Evolutionary conservation across 64 coral and sea anemone genomes (phyloP).

Genomic region (Stylophora pistillata): DNA sequence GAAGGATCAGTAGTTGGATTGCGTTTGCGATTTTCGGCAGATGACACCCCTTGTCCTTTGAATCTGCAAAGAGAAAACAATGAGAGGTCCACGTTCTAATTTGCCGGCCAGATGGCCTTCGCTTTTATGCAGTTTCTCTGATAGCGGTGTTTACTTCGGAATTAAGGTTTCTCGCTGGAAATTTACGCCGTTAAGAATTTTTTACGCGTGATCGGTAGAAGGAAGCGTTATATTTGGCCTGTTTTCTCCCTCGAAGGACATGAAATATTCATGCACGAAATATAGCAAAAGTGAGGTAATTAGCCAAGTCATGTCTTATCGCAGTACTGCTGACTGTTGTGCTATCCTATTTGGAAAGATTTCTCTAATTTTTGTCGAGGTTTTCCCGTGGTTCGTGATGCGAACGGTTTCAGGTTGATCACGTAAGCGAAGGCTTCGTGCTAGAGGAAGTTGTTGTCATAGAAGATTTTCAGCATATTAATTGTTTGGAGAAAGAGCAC

Average conservation of each 20-base stretch:
- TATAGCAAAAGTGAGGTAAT: conserved; percentile 95
- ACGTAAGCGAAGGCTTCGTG: conserved; percentile 63
- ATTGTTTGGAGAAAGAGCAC: conserved; percentile 38
- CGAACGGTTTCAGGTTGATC: conserved; percentile 2
- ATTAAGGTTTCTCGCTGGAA: conserved; percentile 25
- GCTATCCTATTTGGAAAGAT: conserved; percentile 38
- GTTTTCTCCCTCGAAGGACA: conserved; percentile 84
- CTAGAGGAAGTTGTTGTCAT: conserved; percentile 31
- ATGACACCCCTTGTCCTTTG: conserved; percentile 98
- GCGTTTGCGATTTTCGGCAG: conserved; percentile 89
- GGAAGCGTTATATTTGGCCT: conserved; percentile 86
- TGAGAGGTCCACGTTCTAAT: conserved; percentile 90
- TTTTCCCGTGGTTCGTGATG: conserved; percentile 13
- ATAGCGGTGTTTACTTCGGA: neutral
- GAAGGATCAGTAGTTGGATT: conserved; percentile 60
- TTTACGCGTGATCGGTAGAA: conserved; percentile 47
- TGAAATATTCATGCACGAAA: conserved; percentile 95
- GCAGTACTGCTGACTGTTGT: neutral
- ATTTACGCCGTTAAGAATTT: conserved; percentile 54
- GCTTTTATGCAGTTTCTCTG: conserved; percentile 16
- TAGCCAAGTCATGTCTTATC: conserved; percentile 46
- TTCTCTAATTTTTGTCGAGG: neutral
- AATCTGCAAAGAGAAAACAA: conserved; percentile 88
- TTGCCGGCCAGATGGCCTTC: conserved; percentile 70
- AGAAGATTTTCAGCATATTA: conserved; percentile 50